These are phyloP conservation scores for Hipparchia sbordonii DNA, from an alignment of 2,888 invertebrate species.

Conservation along the genomic window DNA sequence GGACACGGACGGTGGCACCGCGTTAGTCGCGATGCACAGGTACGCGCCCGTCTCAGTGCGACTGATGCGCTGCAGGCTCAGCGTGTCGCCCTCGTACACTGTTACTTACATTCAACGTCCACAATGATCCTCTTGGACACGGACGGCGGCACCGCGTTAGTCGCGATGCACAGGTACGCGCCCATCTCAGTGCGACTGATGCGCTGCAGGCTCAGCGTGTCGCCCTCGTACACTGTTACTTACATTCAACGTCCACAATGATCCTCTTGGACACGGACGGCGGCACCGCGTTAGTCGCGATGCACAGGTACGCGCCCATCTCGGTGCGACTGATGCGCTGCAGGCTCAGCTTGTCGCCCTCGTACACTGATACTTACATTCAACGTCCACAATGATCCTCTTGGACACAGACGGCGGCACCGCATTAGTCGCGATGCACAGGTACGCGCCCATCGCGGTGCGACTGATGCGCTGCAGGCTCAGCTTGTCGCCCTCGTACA, in stretches of 20 bases:
- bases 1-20: slow-evolving; percentile 95
- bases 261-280: slow-evolving; percentile 96
- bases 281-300: slow-evolving; percentile 93
- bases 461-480: slow-evolving; percentile 93
- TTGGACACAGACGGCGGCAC: slow-evolving; percentile 96
- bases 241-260: slow-evolving; percentile 86
- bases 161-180: slow-evolving; percentile 91
- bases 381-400: slow-evolving; percentile 83
- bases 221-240: slow-evolving; percentile 88
- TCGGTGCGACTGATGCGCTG: slow-evolving; percentile 94
- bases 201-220: slow-evolving; percentile 91
- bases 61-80: slow-evolving; percentile 93
- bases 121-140: slow-evolving; percentile 96
- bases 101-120: slow-evolving; percentile 93
- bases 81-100: slow-evolving; percentile 92
- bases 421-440: slow-evolving; percentile 86
- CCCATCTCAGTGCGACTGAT: slow-evolving; percentile 95
- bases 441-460: slow-evolving; percentile 79
- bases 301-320: slow-evolving; percentile 93
- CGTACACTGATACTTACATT: neutral
- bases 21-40: slow-evolving; percentile 85
- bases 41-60: slow-evolving; percentile 84
- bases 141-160: slow-evolving; percentile 94
- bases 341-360: slow-evolving; percentile 88
- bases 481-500: slow-evolving; percentile 92